A percentile compares a stretch with the other conserved stretches of the same genome.
Evolutionary conservation across 1,140 invertebrate genomes (phyloP).

Genomic region (Drosophila mayri): DNA sequence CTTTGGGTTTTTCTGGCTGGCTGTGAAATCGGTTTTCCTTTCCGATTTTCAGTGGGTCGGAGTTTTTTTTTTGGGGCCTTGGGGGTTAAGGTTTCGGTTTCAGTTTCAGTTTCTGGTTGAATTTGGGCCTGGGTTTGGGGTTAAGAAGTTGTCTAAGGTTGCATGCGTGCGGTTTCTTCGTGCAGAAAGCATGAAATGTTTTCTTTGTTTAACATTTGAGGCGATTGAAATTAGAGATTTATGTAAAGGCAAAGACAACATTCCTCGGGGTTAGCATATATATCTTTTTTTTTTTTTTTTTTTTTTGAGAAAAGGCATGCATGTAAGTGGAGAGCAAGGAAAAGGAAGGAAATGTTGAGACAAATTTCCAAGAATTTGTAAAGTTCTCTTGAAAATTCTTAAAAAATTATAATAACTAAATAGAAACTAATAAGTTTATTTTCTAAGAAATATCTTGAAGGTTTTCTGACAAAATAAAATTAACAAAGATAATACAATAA

Average conservation of each 20-base stretch:
- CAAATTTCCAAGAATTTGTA: background rate
- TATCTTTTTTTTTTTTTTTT: background rate
- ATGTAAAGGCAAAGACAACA: constrained; percentile 31
- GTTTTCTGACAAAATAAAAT: background rate
- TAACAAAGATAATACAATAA: background rate
- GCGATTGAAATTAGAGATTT: constrained; percentile 47
- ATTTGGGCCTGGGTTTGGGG: constrained; percentile 9
- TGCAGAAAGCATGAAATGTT: constrained; percentile 33
- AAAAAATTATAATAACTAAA: background rate
- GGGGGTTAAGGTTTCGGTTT: constrained; percentile 21
- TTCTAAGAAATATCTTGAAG: no score
- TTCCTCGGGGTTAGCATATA: constrained; percentile 6
- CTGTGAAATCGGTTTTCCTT: constrained; percentile 21
- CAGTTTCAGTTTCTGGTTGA: constrained; percentile 11
- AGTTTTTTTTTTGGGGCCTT: background rate
- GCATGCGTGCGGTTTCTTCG: constrained; percentile 31
- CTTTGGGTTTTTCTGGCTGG: constrained; percentile 31
- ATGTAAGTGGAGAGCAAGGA: background rate
- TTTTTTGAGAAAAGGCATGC: background rate
- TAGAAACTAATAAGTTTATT: background rate
- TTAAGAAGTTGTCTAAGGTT: constrained; percentile 40
- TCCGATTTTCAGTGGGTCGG: constrained; percentile 1
- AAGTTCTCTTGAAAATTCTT: background rate
- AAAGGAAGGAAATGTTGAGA: background rate
- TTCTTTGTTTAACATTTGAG: constrained; percentile 40